Evolutionary conservation across 2,797 vertebrate species (phyloP).

Genomic region (Bucorvus abyssinicus): DNA sequence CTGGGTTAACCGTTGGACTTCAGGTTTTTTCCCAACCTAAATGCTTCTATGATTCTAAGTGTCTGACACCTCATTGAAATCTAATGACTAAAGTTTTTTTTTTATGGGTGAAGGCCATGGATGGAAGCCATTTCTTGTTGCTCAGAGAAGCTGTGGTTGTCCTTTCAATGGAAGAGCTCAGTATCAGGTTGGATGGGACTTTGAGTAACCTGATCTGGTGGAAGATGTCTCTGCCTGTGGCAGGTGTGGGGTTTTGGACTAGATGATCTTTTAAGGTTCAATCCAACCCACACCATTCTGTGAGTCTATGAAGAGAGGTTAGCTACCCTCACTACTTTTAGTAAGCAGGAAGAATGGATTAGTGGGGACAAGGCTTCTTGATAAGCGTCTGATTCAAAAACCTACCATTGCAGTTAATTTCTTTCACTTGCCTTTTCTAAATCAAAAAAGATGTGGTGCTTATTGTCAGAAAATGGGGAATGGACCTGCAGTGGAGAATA

Average conservation of each 20-base stretch:
- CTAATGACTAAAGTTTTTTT: background rate
- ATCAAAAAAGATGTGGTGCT: background rate
- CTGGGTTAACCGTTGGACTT: background rate
- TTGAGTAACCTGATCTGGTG: background rate
- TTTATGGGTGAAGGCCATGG: background rate
- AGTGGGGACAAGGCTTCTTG: background rate
- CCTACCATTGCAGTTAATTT: background rate
- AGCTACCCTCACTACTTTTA: background rate
- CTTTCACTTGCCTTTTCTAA: background rate
- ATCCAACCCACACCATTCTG: background rate
- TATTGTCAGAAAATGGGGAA: background rate
- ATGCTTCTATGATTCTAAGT: background rate
- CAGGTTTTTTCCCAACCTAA: background rate
- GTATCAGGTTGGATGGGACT: background rate
- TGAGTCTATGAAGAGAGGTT: background rate
- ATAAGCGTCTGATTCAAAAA: background rate
- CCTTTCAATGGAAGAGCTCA: background rate
- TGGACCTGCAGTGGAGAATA: background rate
- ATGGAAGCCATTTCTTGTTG: background rate
- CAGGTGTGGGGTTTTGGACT: accelerated
- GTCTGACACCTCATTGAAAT: background rate
- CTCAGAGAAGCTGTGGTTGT: background rate
- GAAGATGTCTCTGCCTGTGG: background rate
- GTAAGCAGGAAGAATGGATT: background rate
- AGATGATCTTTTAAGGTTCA: background rate